A percentile compares a stretch with the other conserved stretches of the same genome.
Evolutionary conservation across 1,140 invertebrate species (phyloP).

Genomic region (Potamilus streckersoni): DNA sequence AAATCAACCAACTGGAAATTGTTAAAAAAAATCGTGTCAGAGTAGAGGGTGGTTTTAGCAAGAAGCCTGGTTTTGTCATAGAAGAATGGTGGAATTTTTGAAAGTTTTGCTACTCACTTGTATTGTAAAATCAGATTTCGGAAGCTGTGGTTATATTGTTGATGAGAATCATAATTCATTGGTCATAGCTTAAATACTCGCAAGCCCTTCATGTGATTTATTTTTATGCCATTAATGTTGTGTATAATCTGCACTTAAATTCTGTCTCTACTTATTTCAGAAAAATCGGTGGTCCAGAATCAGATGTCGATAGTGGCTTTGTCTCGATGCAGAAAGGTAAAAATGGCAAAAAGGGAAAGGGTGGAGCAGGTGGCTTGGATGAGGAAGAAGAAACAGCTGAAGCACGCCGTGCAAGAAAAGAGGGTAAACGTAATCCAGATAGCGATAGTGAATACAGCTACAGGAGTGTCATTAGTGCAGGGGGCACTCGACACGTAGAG

Average conservation of each 20-base stretch:
- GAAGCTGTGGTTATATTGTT: no score
- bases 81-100: no score
- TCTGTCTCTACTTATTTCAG: conserved; percentile 34
- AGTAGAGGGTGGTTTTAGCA: no score
- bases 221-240: background rate
- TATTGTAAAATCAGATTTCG: no score
- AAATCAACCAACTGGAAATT: no score
- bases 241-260: background rate
- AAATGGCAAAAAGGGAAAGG: conserved; percentile 40
- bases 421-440: conserved; percentile 52
- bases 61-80: no score
- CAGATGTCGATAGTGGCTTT: conserved; percentile 50
- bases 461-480: conserved; percentile 58
- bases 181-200: no score
- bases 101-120: no score
- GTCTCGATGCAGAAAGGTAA: conserved; percentile 48
- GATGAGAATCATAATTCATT: no score
- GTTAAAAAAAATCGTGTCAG: no score
- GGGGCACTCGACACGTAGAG: conserved; percentile 61
- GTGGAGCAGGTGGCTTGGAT: conserved; percentile 25
- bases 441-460: conserved; percentile 66
- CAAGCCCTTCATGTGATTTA: no score
- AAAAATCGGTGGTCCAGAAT: conserved; percentile 46
- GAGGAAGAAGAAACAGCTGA: conserved; percentile 49
- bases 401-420: conserved; percentile 42